Percentiles rank a stretch among this genome's conserved stretches.
phyloP scores from a whole-genome alignment of 1,140 invertebrate species.

The Drosophila repletoides region DNA sequence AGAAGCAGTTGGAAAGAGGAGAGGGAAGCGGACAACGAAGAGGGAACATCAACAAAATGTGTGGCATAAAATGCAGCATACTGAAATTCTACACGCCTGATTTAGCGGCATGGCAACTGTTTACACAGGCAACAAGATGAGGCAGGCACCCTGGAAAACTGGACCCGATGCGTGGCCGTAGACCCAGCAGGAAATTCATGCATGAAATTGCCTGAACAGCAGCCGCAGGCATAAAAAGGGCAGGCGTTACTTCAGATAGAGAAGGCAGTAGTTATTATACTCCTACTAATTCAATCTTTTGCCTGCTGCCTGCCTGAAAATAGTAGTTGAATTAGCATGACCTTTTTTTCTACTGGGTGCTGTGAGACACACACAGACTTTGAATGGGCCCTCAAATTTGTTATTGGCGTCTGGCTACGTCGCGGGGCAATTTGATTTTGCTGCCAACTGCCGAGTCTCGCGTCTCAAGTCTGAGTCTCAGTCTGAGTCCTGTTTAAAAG shows the following conservation, averaged over 20 bases:
- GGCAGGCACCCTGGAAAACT: constrained; percentile 31
- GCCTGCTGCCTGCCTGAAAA: neutral
- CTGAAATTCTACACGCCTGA: constrained; percentile 61
- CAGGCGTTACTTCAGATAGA: neutral
- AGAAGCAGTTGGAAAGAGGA: constrained; percentile 9
- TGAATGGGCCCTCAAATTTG: constrained; percentile 23
- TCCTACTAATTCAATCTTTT: neutral
- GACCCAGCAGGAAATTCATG: constrained; percentile 13
- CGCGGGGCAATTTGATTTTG: constrained; percentile 38
- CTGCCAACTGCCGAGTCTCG: constrained; percentile 19
- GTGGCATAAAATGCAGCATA: constrained; percentile 54
- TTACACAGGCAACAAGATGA: constrained; percentile 51
- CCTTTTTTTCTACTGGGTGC: constrained; percentile 5
- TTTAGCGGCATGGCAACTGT: constrained; percentile 57
- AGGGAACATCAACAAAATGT: constrained; percentile 44
- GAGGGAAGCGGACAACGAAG: neutral
- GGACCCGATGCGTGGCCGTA: constrained; percentile 5
- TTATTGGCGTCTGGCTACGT: constrained; percentile 39
- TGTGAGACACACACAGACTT: neutral
- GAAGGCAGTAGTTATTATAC: no score
- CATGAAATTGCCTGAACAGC: no score
- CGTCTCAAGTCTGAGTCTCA: constrained; percentile 19
- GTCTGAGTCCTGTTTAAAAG: constrained; percentile 27
- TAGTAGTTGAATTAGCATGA: neutral
- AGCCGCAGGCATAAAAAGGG: neutral